Evolutionary conservation across 2,113 vertebrate species (phyloP).

Genomic region (Myotis yumanensis): DNA sequence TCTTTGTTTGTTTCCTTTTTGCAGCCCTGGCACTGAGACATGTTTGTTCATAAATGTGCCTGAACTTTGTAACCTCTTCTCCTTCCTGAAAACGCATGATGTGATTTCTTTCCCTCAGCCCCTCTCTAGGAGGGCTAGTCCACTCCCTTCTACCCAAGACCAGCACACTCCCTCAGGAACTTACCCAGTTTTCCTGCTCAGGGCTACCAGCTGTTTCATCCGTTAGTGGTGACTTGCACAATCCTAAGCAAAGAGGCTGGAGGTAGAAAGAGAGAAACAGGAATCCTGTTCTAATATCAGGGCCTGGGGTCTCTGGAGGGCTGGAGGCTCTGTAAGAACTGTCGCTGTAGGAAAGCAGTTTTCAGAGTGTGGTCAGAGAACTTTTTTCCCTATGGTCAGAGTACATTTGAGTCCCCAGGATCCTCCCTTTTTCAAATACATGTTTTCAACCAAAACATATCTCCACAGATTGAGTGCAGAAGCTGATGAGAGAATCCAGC

Average conservation of each 20-base stretch:
- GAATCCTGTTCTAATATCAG: not conserved
- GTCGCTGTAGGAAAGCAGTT: not conserved
- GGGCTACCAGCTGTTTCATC: not conserved
- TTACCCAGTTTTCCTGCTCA: not conserved
- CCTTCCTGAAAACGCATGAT: not conserved
- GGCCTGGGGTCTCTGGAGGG: not conserved
- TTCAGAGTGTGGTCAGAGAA: slow-evolving; percentile 18
- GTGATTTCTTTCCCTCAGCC: not conserved
- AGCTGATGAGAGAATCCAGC: not conserved
- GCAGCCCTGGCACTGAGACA: not conserved
- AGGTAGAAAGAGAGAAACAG: not conserved
- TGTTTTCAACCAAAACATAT: not conserved
- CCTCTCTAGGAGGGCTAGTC: not conserved
- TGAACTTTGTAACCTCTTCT: not conserved
- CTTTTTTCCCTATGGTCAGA: not conserved
- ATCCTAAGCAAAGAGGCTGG: not conserved
- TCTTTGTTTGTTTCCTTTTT: not conserved
- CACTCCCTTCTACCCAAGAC: not conserved
- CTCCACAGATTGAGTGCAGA: not conserved
- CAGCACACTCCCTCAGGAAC: not conserved
- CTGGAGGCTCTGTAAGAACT: not conserved
- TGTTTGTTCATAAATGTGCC: not conserved
- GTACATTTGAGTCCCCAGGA: not conserved
- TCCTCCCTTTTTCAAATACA: not conserved
- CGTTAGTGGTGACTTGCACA: not conserved